phyloP scores from a whole-genome alignment of 2,113 vertebrate species.

The Donacobius atricapilla region DNA sequence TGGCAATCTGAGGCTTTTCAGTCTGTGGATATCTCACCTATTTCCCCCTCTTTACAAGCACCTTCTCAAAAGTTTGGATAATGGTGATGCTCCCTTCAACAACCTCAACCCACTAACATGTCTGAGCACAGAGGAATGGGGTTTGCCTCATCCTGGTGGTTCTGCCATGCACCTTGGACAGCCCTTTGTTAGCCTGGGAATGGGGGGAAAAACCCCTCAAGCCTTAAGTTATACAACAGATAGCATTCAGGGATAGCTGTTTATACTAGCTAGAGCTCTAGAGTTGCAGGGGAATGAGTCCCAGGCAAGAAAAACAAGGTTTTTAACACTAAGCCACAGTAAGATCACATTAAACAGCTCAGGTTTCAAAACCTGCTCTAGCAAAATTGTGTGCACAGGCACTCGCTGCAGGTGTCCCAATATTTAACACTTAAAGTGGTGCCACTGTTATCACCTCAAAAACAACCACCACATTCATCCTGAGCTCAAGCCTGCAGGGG shows the following conservation, averaged over 20 bases:
- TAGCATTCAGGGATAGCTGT: background rate
- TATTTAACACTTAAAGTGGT: background rate
- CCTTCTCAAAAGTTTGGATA: background rate
- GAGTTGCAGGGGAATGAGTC: background rate
- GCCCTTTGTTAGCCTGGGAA: background rate
- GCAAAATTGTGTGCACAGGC: background rate
- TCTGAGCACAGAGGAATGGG: background rate
- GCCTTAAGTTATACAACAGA: background rate
- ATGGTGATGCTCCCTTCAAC: background rate
- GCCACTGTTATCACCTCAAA: background rate
- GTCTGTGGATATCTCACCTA: background rate
- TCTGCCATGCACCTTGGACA: background rate
- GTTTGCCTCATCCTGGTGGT: background rate
- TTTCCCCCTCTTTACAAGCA: background rate
- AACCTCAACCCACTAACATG: fast-evolving
- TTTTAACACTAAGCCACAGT: background rate
- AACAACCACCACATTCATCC: background rate
- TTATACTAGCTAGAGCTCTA: background rate
- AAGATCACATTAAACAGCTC: background rate
- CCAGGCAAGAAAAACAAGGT: conserved; percentile 37
- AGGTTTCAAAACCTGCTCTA: conserved; percentile 36
- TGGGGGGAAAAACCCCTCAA: background rate
- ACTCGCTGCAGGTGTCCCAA: conserved; percentile 3
- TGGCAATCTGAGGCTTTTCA: background rate
- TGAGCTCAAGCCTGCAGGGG: background rate